Conservation (phyloP, 2,113 vertebrate species). For the Cynopterus brachyotis region DNA sequence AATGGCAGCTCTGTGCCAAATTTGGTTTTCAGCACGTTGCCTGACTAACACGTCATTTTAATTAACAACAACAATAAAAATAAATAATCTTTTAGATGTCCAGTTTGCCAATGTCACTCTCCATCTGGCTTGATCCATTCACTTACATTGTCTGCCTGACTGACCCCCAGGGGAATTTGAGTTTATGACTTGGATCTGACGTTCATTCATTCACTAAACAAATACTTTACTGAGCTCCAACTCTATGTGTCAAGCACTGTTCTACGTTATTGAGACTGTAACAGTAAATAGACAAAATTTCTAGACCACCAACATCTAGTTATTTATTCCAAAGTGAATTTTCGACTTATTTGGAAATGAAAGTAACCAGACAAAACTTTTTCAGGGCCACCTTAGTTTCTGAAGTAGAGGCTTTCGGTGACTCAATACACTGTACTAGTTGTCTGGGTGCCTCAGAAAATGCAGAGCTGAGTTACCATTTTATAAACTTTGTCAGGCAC, state of each 20-base stretch:
- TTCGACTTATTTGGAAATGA: not conserved
- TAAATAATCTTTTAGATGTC: not conserved
- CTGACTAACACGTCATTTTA: not conserved
- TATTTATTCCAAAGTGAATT: not conserved
- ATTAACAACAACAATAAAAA: not conserved
- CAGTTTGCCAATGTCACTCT: not conserved
- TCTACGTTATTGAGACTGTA: not conserved
- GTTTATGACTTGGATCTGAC: not conserved
- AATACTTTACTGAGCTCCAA: not conserved
- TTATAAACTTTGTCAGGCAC: not conserved
- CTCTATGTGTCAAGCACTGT: not conserved
- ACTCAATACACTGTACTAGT: not conserved
- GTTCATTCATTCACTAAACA: not conserved
- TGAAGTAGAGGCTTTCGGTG: not conserved
- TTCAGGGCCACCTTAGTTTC: not conserved
- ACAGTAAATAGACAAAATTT: not conserved
- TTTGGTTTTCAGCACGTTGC: not conserved
- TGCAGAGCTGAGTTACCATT: not conserved
- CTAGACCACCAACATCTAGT: not conserved
- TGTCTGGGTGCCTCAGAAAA: not conserved
- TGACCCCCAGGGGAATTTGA: not conserved
- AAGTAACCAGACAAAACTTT: not conserved
- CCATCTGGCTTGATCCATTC: not conserved
- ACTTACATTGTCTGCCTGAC: not conserved
- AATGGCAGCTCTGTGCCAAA: not conserved